Conservation (phyloP, 1,140 invertebrate species). For the Sarcophaga peregrina region DNA sequence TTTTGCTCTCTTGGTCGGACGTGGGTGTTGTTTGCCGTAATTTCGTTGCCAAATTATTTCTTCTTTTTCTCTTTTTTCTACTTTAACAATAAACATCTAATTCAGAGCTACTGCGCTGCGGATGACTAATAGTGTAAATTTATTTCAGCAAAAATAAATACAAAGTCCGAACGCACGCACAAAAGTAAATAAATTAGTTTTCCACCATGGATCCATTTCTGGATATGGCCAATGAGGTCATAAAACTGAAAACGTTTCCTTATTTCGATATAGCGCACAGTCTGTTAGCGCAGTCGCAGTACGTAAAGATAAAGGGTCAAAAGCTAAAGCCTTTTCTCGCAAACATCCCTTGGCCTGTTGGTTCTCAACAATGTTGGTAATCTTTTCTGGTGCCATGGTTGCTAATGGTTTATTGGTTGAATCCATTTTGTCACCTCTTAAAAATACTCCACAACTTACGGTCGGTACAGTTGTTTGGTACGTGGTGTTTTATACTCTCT, state of each 20-base stretch:
- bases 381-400: slow-evolving; percentile 95
- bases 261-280: slow-evolving; percentile 98
- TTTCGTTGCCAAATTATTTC: slow-evolving; percentile 36
- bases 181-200: not conserved
- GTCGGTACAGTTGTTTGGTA: slow-evolving; percentile 94
- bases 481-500: slow-evolving; percentile 54
- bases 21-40: slow-evolving; percentile 23
- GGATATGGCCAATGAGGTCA: slow-evolving; percentile 97
- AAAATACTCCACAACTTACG: slow-evolving; percentile 88
- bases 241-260: slow-evolving; percentile 99
- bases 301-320: slow-evolving; percentile 93
- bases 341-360: slow-evolving; percentile 98
- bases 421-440: slow-evolving; percentile 89
- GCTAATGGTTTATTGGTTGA: slow-evolving; percentile 95
- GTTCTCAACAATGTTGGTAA: slow-evolving; percentile 97
- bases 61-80: not conserved
- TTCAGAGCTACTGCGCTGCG: slow-evolving; percentile 44
- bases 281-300: slow-evolving; percentile 89
- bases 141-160: slow-evolving; percentile 20
- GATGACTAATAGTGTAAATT: slow-evolving; percentile 41
- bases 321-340: slow-evolving; percentile 90
- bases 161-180: slow-evolving; percentile 25
- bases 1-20: slow-evolving; percentile 43
- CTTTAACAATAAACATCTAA: not conserved
- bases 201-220: slow-evolving; percentile 92